These are phyloP conservation scores for Sebastolobus altivelis DNA, from an alignment of 2,797 vertebrate genomes.

Conservation along the genomic window DNA sequence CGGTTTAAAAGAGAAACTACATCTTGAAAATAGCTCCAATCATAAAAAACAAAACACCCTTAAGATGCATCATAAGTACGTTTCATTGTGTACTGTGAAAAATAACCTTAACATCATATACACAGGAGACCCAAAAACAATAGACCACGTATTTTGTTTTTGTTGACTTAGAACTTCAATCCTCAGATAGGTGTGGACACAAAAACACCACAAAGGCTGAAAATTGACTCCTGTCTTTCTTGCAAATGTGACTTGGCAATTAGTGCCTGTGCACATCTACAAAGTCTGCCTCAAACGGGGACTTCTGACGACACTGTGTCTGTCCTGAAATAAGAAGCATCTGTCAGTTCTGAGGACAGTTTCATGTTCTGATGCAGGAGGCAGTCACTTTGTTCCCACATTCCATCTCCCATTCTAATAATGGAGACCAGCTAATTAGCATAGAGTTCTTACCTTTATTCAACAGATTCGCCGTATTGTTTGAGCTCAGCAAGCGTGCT, in stretches of 20 bases:
- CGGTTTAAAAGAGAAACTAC: conserved; percentile 76
- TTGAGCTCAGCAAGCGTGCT: conserved; percentile 73
- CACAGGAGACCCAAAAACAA: conserved; percentile 79
- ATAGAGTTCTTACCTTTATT: conserved; percentile 83
- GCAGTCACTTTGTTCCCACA: conserved; percentile 84
- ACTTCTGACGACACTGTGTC: conserved; percentile 85
- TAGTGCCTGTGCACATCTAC: conserved; percentile 85
- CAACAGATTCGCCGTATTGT: conserved; percentile 78
- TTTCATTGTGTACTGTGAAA: conserved; percentile 75
- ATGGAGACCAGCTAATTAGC: conserved; percentile 86
- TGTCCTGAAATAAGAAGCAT: conserved; percentile 88
- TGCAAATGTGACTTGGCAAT: conserved; percentile 88
- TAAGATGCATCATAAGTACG: conserved; percentile 76
- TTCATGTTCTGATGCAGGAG: conserved; percentile 87
- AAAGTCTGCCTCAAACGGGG: conserved; percentile 85
- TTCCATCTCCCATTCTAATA: conserved; percentile 86
- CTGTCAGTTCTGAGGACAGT: conserved; percentile 89
- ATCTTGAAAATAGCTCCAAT: conserved; percentile 80
- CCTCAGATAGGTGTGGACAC: conserved; percentile 79
- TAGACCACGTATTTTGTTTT: conserved; percentile 78
- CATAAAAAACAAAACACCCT: conserved; percentile 77
- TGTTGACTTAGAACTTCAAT: conserved; percentile 81
- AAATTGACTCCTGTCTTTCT: conserved; percentile 85
- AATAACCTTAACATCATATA: conserved; percentile 79
- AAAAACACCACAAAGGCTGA: conserved; percentile 81